phyloP scores from a whole-genome alignment of 2,888 invertebrate species.

The Meganola albula region DNA sequence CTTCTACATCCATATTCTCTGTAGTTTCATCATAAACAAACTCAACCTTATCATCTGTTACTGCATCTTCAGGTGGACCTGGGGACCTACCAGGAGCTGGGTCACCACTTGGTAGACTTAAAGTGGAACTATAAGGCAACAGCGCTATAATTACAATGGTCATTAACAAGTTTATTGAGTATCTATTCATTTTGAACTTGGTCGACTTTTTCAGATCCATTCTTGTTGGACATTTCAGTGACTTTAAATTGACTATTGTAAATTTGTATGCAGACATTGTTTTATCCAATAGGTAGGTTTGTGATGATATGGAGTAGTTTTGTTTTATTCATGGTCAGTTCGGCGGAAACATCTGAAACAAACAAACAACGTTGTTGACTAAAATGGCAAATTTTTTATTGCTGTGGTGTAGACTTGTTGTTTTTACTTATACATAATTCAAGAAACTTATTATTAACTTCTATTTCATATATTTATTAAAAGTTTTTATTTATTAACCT shows the following conservation, averaged over 20 bases:
- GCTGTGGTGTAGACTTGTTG: no score
- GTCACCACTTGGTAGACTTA: conserved; percentile 75
- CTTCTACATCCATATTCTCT: conserved; percentile 42
- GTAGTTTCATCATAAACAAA: conserved; percentile 35
- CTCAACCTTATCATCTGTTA: conserved; percentile 24
- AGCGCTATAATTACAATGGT: conserved; percentile 49
- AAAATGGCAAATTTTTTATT: no score
- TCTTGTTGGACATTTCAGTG: conserved; percentile 23
- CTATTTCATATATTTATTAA: no score
- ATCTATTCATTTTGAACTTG: conserved; percentile 49
- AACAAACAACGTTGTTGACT: no score
- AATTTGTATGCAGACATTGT: conserved; percentile 29
- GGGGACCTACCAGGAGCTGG: conserved; percentile 83
- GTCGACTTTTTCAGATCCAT: conserved; percentile 33
- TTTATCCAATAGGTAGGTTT: conserved; percentile 11
- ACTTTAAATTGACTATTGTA: conserved; percentile 19
- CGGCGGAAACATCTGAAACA: background rate
- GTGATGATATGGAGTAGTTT: conserved; percentile 4
- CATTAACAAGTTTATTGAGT: conserved; percentile 34
- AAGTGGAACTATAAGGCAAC: conserved; percentile 61
- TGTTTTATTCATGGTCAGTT: conserved; percentile 18
- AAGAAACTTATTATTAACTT: no score
- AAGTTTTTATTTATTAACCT: no score
- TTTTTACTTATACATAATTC: no score
- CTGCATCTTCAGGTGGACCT: conserved; percentile 68